Percentiles rank a stretch among this genome's conserved stretches.
Conservation (phyloP, 2,888 invertebrate species). For the Apotomis betuletana region DNA sequence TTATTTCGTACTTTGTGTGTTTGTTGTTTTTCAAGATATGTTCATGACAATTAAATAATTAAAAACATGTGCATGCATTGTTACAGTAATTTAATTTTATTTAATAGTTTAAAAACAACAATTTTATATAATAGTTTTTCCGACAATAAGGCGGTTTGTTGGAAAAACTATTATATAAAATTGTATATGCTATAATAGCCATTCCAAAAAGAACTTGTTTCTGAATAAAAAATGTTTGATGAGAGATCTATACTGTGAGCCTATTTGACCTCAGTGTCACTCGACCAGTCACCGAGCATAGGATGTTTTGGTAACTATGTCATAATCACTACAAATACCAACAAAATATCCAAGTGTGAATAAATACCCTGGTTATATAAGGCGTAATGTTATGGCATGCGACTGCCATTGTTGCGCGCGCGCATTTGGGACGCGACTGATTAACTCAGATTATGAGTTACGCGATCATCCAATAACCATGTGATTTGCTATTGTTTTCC, state of each 20-base stretch:
- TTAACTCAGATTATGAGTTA: conserved; percentile 32
- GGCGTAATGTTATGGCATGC: conserved; percentile 30
- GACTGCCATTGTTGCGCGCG: conserved; percentile 21
- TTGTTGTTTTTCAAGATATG: too few species aligned
- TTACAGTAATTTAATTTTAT: too few species aligned
- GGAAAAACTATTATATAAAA: too few species aligned
- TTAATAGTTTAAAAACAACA: too few species aligned
- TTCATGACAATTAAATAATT: too few species aligned
- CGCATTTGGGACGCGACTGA: conserved; percentile 26
- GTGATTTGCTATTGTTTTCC: conserved; percentile 30
- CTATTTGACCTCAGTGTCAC: neutral
- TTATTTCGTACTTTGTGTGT: too few species aligned
- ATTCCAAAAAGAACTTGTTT: too few species aligned
- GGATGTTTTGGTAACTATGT: conserved; percentile 25
- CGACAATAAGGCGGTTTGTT: too few species aligned
- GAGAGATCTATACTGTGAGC: neutral
- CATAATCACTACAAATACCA: conserved; percentile 2
- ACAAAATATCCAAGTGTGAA: conserved; percentile 27
- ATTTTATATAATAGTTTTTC: too few species aligned
- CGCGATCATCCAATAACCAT: conserved; percentile 32
- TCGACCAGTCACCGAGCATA: neutral
- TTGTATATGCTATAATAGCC: too few species aligned
- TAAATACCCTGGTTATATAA: conserved; percentile 25
- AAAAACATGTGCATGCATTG: too few species aligned
- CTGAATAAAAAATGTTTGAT: neutral